Conservation (phyloP, 2,797 vertebrate species). For the Sarcophilus harrisii region DNA sequence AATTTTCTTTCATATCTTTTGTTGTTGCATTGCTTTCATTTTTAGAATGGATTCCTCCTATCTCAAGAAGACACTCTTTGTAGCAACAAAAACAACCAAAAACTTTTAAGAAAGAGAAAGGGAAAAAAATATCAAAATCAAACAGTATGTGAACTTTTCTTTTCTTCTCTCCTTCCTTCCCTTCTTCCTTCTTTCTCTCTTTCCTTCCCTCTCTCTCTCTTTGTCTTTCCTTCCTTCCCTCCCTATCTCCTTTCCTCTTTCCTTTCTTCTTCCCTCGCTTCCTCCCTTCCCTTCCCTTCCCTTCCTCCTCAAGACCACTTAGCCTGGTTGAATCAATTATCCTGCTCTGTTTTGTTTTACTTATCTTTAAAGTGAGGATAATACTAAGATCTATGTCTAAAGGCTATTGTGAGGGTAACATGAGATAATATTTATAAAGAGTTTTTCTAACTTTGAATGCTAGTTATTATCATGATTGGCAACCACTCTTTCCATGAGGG, state of each 20-base stretch:
- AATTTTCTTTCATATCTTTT: neutral
- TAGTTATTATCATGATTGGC: neutral
- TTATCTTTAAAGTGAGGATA: neutral
- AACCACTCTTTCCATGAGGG: neutral
- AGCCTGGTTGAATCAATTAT: neutral
- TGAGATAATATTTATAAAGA: neutral
- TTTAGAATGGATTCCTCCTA: neutral
- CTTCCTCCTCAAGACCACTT: neutral
- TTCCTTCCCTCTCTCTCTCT: no score
- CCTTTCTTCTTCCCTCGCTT: neutral
- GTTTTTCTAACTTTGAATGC: neutral
- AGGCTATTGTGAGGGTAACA: neutral
- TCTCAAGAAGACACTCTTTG: neutral
- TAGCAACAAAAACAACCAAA: neutral
- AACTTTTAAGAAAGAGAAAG: neutral
- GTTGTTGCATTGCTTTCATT: neutral
- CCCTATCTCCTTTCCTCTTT: accelerated
- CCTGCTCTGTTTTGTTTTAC: neutral
- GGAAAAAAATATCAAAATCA: neutral
- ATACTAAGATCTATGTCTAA: neutral
- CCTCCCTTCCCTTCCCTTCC: neutral
- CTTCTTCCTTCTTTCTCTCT: neutral
- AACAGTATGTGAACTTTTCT: neutral
- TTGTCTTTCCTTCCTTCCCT: no score
- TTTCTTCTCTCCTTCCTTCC: no score